Base-by-base conservation (phyloP, 2,113 vertebrate species). In the Solea solea region DNA sequence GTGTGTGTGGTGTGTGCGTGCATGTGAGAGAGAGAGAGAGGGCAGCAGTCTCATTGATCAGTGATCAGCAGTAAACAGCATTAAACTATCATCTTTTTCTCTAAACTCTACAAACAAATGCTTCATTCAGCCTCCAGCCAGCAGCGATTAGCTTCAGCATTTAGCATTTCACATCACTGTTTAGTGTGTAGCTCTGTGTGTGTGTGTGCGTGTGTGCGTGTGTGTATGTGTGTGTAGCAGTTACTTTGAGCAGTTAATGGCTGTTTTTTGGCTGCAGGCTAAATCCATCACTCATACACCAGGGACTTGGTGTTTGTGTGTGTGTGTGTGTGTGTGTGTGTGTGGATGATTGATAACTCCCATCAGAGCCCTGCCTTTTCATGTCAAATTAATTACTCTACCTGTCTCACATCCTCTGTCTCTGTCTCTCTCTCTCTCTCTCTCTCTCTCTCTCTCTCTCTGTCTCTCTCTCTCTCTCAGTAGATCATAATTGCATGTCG, bases 231-330 rank as follows among this genome's bases (percentile, higher is more conserved):
- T 63, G 65, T 82, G 90, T 84, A 86, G 72, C 77, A 78, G 58
- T 69, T 84, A 69, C 86, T 88, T 91, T 88, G 68, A 83, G 90
- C 83, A 78, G 74, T 51, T 88, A 82, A 85, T 87, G 82, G 74
- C 83, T 90, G 83, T 86, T 90, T 82, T 21, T 74, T 89, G 64
- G 67, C 82, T 69, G 63, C 77, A 82, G 87, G 83, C 86, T 85
- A 87, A 80, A 69, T 83, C 66, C 78, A 42, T 63, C 82, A 80
- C 48, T 60, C 64, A 66, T 64, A 65, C 69, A 79, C 74, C 25
- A 21, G 65, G 57, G 57, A 54, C 53, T 4, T 57, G 62, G 1
- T 57, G 63, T 64, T 40, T 65, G 40, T 72, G 49, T 78, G 69
- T 67, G 16, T 34, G 44, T 8, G 44, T 14, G 63, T 64, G 45